phyloP scores from a whole-genome alignment of 2,113 vertebrate genomes.

The Pyxicephalus adspersus region DNA sequence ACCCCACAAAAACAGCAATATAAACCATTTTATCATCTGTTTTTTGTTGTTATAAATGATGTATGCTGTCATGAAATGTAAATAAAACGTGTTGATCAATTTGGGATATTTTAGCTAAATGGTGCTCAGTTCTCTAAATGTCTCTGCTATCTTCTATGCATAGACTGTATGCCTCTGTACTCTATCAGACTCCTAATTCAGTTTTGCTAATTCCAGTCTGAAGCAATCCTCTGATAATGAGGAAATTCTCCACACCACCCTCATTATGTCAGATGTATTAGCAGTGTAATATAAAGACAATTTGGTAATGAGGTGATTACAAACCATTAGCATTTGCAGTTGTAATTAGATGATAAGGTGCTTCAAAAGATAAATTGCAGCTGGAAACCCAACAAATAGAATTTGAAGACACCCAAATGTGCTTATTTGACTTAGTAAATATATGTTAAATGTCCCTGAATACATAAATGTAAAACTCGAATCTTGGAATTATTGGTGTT shows the following conservation, averaged over 20 bases:
- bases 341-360: slow-evolving; percentile 55
- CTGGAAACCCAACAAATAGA: slow-evolving; percentile 38
- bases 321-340: slow-evolving; percentile 48
- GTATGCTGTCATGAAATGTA: too few relatives aligned
- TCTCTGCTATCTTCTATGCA: not conserved
- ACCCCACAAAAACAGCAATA: too few relatives aligned
- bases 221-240: slow-evolving; percentile 38
- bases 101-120: not conserved
- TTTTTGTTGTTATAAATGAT: too few relatives aligned
- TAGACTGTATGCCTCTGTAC: not conserved
- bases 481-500: slow-evolving; percentile 24
- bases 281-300: slow-evolving; percentile 52
- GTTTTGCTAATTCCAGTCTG: slow-evolving; percentile 41
- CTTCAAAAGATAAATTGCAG: slow-evolving; percentile 44
- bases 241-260: slow-evolving; percentile 43
- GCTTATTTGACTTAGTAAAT: slow-evolving; percentile 37
- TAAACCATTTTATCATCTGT: too few relatives aligned
- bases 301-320: slow-evolving; percentile 55
- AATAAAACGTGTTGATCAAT: too few relatives aligned
- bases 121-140: not conserved
- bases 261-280: slow-evolving; percentile 50
- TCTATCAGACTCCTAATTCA: slow-evolving; percentile 22
- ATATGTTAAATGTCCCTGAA: slow-evolving; percentile 38
- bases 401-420: slow-evolving; percentile 48
- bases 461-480: slow-evolving; percentile 19